phyloP scores from a whole-genome alignment of 2,113 vertebrate species.

The Ceyx melanurus region DNA sequence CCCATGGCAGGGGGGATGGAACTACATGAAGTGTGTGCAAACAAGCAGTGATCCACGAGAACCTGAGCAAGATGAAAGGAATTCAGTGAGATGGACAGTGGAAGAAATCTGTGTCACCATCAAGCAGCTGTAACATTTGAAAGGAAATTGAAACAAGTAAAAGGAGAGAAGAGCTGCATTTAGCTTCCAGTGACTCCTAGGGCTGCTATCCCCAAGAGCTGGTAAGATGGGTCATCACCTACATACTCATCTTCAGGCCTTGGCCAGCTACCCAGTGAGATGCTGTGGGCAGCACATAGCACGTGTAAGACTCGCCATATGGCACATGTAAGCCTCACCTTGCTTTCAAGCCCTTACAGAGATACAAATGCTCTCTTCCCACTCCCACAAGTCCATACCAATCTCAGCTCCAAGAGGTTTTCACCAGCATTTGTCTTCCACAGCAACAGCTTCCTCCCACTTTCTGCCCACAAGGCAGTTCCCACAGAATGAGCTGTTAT shows the following conservation, averaged over 20 bases:
- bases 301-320: background rate
- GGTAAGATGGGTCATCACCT: background rate
- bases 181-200: background rate
- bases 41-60: background rate
- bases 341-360: background rate
- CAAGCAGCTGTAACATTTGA: background rate
- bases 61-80: background rate
- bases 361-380: background rate
- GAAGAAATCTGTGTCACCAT: background rate
- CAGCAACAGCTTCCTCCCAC: conserved; percentile 13
- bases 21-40: background rate
- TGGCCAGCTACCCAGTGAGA: background rate
- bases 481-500: background rate
- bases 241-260: background rate
- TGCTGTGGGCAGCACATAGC: background rate
- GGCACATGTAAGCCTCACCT: background rate
- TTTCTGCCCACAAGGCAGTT: conserved; percentile 1
- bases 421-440: background rate
- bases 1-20: background rate
- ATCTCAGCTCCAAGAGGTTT: background rate
- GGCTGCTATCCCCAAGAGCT: background rate
- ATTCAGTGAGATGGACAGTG: background rate
- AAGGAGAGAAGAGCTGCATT: background rate
- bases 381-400: background rate
- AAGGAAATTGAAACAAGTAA: background rate